Percentiles rank a stretch among this genome's conserved stretches.
Conservation (phyloP, 35 echinoderm and acorn worm genomes). For the Stichopus chloronotus region DNA sequence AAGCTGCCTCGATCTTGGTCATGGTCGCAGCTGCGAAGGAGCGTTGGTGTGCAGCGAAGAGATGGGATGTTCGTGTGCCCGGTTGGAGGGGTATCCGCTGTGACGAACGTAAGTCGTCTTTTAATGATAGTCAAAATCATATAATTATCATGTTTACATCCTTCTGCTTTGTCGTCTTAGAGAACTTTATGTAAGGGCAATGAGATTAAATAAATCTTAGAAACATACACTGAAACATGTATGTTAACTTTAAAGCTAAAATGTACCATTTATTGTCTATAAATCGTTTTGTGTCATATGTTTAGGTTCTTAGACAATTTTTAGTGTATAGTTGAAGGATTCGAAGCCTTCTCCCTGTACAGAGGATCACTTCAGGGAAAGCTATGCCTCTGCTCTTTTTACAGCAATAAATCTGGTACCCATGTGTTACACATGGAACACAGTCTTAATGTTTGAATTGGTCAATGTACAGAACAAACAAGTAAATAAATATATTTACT, state of each 20-base stretch:
- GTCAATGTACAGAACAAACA: not conserved
- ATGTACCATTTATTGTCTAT: not conserved
- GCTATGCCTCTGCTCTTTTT: not conserved
- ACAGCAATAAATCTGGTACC: not conserved
- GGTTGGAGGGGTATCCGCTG: constrained; percentile 12
- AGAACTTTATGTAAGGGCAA: not conserved
- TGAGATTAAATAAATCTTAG: not conserved
- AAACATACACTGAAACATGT: not conserved
- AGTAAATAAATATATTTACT: not conserved
- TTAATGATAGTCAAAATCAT: not conserved
- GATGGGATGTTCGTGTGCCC: not conserved
- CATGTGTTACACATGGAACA: too few relatives aligned
- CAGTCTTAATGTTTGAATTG: not conserved
- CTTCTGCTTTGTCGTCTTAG: not conserved
- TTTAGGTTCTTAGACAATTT: not conserved
- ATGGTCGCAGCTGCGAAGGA: not conserved
- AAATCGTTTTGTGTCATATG: not conserved
- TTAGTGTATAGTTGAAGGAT: not conserved
- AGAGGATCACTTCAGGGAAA: not conserved
- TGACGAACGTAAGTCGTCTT: not conserved
- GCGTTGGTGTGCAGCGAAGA: not conserved
- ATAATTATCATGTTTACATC: not conserved
- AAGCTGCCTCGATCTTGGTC: not conserved
- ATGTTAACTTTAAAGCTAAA: not conserved
- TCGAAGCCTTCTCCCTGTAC: not conserved